A percentile compares a stretch with the other conserved stretches of the same genome.
These are phyloP conservation scores for Siniperca chuatsi DNA, from an alignment of 2,113 vertebrate species.

Conservation along the genomic window DNA sequence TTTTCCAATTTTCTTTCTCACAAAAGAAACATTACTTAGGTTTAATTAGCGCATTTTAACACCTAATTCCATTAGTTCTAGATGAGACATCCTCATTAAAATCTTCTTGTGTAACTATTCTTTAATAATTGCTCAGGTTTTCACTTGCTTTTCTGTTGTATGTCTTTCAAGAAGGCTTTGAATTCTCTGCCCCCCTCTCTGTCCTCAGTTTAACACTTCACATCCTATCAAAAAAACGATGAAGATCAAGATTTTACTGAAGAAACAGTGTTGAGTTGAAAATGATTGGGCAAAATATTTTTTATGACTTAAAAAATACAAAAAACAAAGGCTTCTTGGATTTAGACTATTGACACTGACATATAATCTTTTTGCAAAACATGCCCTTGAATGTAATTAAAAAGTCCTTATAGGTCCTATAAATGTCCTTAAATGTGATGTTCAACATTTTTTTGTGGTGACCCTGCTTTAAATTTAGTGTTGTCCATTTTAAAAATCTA, in stretches of 20 bases:
- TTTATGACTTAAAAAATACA: background rate
- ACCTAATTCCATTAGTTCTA: background rate
- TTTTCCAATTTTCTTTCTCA: background rate
- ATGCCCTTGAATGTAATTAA: background rate
- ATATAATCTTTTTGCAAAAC: background rate
- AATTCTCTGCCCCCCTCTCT: background rate
- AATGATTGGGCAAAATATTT: background rate
- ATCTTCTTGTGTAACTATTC: background rate
- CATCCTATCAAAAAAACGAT: background rate
- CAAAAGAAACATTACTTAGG: background rate
- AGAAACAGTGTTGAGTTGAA: background rate
- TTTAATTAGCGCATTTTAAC: slow-evolving; percentile 9
- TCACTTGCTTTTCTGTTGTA: background rate
- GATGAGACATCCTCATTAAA: background rate
- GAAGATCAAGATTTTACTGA: no score
- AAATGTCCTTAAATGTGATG: background rate
- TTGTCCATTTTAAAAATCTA: no score
- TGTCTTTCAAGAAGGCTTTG: background rate
- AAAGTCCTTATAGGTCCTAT: background rate
- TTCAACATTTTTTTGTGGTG: background rate
- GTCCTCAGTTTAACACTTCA: no score
- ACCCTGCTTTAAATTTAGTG: background rate
- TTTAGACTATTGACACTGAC: background rate
- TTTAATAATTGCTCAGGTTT: background rate
- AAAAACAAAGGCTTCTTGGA: background rate